Conservation (phyloP, 2,888 invertebrate genomes). For the Agriopis leucophaearia region DNA sequence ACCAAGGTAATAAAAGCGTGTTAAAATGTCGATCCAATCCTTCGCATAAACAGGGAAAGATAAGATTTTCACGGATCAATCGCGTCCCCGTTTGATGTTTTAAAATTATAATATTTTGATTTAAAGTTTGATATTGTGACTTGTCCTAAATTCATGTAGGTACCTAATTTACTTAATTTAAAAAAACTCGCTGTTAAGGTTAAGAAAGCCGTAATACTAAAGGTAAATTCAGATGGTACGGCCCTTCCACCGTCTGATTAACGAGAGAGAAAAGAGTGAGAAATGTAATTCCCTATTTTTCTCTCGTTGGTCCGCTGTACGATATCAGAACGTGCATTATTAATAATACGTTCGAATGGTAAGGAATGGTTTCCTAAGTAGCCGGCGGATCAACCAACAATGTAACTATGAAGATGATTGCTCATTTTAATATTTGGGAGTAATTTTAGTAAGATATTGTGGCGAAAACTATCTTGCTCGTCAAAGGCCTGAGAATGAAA, state of each 20-base stretch:
- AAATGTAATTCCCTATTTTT: no score
- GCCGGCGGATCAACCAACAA: conserved; percentile 37
- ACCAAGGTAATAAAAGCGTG: no score
- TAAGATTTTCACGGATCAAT: conserved; percentile 14
- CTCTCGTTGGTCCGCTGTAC: no score
- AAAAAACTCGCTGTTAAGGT: conserved; percentile 67
- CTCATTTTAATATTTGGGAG: conserved; percentile 42
- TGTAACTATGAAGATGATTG: conserved; percentile 34
- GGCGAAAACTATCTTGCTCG: conserved; percentile 5
- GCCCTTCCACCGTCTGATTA: no score
- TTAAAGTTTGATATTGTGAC: conserved; percentile 76
- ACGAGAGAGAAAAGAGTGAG: no score
- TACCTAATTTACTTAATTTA: conserved; percentile 49
- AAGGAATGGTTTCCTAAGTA: conserved; percentile 16
- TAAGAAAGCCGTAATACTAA: conserved; percentile 54
- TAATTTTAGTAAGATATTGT: conserved; percentile 18
- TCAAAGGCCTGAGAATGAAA: not conserved
- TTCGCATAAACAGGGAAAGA: not conserved
- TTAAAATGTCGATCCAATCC: not conserved
- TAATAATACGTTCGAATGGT: conserved; percentile 11
- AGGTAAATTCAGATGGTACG: no score
- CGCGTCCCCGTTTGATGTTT: conserved; percentile 35
- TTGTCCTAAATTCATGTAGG: conserved; percentile 66
- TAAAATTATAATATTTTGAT: conserved; percentile 46
- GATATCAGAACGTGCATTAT: conserved; percentile 24